Base-by-base conservation (phyloP, 2,888 invertebrate species). In the Drosophila prolongata region DNA sequence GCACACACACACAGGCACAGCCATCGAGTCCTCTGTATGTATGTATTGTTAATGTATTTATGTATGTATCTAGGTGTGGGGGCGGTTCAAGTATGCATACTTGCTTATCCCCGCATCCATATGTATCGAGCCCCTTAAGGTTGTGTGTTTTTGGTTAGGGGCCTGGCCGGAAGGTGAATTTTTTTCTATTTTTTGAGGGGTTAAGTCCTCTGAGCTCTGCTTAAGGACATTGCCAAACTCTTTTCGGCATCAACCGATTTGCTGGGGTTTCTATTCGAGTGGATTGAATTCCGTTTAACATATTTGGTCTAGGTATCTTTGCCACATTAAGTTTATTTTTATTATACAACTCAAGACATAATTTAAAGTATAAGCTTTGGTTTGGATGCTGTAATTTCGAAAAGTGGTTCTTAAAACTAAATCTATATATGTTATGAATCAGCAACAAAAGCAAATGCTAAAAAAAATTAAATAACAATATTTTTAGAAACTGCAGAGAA, bases 51-150 rank as follows among this genome's bases (percentile, higher is more conserved):
- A 61, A 60, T 68, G 68, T 68, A 66, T 70, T 71, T 82, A 77
- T 86, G 70, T 64, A 85, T 79, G 86, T 72, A 77, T 71, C 64
- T 76, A 73, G 69, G 69, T 87, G 64, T 77, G 77, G 73, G 68
- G 55, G 56, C 58, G 52, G 47, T 74, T 75, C 66, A 68, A 77
- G 86, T 60, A 53, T 74, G 53, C 71, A 76, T 56, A 56, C 75
- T 75, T 73, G 74, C 34, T 57, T 34, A 34, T 16, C 14, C 47
- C n/a, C 11, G 30, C 47, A 54, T 53, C 37, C 24, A 52, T 37
- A 46, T 55, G 40, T 46, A 35, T 34, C n/a, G 16, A 30, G 19
- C 19, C 24, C 58, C 34, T 40, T 34, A 49, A 30, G 40, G 42
- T 16, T 43, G 27, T 38, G 66, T 67, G 44, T 4, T 54, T 34